Evolutionary conservation across 1,140 invertebrate species (phyloP), one percentile per base, ranked within the genome.

Genomic region (Formica selysi): DNA sequence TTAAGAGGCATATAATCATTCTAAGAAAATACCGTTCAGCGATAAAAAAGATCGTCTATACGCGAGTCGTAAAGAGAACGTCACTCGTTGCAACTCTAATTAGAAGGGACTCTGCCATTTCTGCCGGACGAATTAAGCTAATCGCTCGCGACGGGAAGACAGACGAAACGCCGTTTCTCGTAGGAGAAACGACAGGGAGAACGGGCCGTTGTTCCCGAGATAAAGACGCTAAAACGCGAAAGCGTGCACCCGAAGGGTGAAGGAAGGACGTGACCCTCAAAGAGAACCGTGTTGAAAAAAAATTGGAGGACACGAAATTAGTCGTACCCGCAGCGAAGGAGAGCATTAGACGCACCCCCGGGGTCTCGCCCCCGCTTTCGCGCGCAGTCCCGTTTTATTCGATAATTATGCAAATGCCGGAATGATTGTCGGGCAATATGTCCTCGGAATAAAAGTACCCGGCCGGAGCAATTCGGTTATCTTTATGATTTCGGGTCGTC

Each of bases 381-480:
- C 86, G 54, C 67, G 48, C 86, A 86, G 88, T 87, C 59, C 48
- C 76, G 86, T 94, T 95, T 94, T 94, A 95, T 95, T 95, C 90
- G 94, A 95, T 95, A 95, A 95, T 95, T 95, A 95, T 95, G 94
- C 91, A 95, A 95, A 95, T 95, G 92, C 87, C 38, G 70, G 88
- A 94, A 95, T 94, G 94, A 95, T 95, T 95, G 94, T 95, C 93
- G 93, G 91, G 92, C 94, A 94, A 94, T 94, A 94, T 93, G 94
- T 94, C 92, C 93, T 93, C 76, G 90, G 91, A 95, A 94, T 93
- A 93, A 94, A 93, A 94, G 90, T 93, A 44, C 79, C 88, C 90
- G 89, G 91, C 78, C 91, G 73, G 90, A 91, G 91, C 93, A 91
- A 94, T 95, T 95, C 92, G 93, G 93, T 95, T 95, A 95, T 94